These are phyloP conservation scores for Coptodon bakossiorum DNA, from an alignment of 2,113 vertebrate genomes.

Conservation along the genomic window DNA sequence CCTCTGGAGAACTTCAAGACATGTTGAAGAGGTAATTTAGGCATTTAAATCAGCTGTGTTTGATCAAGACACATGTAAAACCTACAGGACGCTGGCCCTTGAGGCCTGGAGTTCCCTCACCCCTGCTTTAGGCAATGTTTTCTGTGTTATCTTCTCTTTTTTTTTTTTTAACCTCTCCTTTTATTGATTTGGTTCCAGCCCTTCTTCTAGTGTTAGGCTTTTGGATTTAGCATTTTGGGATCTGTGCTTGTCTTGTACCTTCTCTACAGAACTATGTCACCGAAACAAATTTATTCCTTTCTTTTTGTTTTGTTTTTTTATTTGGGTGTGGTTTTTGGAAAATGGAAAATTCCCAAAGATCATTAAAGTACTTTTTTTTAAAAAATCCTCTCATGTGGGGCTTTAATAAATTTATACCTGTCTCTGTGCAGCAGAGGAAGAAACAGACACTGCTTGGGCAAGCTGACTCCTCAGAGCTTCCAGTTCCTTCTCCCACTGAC, in stretches of 20 bases:
- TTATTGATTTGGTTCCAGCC: not conserved
- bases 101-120: not conserved
- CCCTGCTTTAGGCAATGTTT: not conserved
- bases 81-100: not conserved
- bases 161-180: not conserved
- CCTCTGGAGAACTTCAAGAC: not conserved
- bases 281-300: not conserved
- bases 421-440: conserved; percentile 1
- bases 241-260: not conserved
- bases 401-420: conserved; percentile 34
- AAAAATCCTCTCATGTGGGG: not conserved
- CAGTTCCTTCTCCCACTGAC: conserved; percentile 61
- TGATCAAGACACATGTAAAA: not conserved
- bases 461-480: conserved; percentile 42
- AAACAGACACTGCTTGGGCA: not conserved
- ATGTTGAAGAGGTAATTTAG: not conserved
- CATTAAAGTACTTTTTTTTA: not conserved
- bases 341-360: not conserved
- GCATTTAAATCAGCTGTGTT: not conserved
- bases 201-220: not conserved
- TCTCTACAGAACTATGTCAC: not conserved
- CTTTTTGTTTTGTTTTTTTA: not conserved
- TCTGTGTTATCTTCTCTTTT: not conserved
- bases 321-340: not conserved
- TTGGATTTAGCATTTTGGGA: not conserved